Base-by-base conservation (phyloP, 2,113 vertebrate genomes). In the Corvus hawaiiensis region DNA sequence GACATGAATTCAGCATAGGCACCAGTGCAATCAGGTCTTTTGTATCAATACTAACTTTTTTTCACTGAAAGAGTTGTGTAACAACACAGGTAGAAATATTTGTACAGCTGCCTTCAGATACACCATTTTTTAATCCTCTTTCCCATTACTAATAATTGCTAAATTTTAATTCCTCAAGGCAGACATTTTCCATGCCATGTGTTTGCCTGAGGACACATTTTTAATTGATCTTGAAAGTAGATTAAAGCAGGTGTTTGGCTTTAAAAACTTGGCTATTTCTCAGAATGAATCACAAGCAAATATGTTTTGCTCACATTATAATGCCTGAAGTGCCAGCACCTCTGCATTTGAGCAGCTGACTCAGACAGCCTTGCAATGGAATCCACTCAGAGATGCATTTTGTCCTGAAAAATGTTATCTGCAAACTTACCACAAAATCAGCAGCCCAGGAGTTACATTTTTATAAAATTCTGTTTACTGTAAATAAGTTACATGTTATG, bases 151-250 rank as follows among this genome's bases (percentile, higher is more conserved):
- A 89, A 43, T 44, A 79, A 62, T 30, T 82, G 41, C 8, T 93
- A 76, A 73, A 87, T 75, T 93, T 89, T 62, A 77, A 43, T 72
- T 90, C 74, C 67, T 88, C 3, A 0, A 91, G 63, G 51, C 71
- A 85, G 71, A 71, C 1, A 1, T 55, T 95, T 95, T 87, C 71
- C 48, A 33, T 76, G 46, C 46, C 63, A 77, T 83, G 78, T 87
- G 75, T 93, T 93, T 94, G 74, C 75, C 78, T 55, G 54, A 85
- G 59, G 56, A 90, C 55, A 90, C 46, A 62, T 90, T 95, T 95
- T 95, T 93, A 97, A 94, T 92, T 94, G 92, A 97, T 96, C 86
- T 69, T 90, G 71, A 85, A 93, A 90, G 92, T 43, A 91, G 67
- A 96, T 90, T 77, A 90, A 86, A 86, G 11, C 59, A 88, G 55